A percentile compares a stretch with the other conserved stretches of the same genome.
Evolutionary conservation across 23 tunicate species (phyloP).

Genomic region (Trididemnum nubilum): DNA sequence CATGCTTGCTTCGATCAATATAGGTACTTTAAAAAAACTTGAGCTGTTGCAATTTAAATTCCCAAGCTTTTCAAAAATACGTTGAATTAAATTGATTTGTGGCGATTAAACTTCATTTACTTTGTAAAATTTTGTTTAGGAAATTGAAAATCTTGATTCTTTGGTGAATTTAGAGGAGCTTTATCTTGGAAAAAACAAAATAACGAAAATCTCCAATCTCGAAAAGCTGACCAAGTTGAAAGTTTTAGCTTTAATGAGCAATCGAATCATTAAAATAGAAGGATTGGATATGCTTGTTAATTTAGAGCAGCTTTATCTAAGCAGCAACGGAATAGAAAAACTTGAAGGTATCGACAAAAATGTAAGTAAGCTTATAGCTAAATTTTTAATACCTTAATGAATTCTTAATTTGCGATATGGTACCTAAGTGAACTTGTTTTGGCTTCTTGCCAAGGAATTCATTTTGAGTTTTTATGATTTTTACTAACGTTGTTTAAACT

Average conservation of each 20-base stretch:
- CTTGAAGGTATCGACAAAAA: constrained; percentile 78
- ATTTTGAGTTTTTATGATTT: too few species aligned
- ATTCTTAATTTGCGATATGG: too few species aligned
- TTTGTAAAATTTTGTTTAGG: constrained; percentile 38
- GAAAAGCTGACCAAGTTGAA: constrained; percentile 42
- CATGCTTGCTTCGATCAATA: too few species aligned
- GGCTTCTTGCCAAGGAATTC: too few species aligned
- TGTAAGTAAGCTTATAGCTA: constrained; percentile 42
- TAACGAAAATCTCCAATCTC: constrained; percentile 63
- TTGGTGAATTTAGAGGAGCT: constrained; percentile 68
- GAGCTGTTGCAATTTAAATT: too few species aligned
- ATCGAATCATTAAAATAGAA: constrained; percentile 68
- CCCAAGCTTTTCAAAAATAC: too few species aligned
- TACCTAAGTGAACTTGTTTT: too few species aligned
- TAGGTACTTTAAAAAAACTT: too few species aligned
- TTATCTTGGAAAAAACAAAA: constrained; percentile 93
- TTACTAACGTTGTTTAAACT: too few species aligned
- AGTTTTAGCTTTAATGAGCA: constrained; percentile 84
- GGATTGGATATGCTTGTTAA: constrained; percentile 66
- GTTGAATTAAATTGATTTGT: too few species aligned
- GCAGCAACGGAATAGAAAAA: constrained; percentile 72
- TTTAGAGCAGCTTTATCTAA: constrained; percentile 63
- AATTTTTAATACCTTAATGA: too few species aligned
- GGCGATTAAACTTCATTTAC: too few species aligned
- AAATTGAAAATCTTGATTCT: constrained; percentile 62